Conservation (phyloP, 2,113 vertebrate genomes). For the Gobiocypris rarus region DNA sequence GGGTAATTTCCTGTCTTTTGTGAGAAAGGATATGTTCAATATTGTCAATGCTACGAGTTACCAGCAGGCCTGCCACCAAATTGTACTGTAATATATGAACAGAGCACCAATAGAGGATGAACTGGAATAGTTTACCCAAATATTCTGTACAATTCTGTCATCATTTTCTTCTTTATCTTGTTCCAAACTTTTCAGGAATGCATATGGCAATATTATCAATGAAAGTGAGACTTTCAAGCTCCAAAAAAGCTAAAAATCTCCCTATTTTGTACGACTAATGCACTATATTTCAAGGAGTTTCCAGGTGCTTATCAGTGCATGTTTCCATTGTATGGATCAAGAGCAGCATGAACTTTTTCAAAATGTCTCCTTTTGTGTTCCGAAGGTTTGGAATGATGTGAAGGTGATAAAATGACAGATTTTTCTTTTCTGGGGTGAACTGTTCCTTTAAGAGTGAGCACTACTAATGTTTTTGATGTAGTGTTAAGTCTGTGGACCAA, state of each 20-base stretch:
- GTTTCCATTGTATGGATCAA: background rate
- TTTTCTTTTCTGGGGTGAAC: background rate
- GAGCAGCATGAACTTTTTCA: background rate
- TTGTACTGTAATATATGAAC: conserved; percentile 61
- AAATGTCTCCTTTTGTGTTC: background rate
- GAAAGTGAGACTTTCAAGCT: background rate
- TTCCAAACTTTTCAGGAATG: background rate
- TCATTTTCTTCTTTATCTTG: background rate
- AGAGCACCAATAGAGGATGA: background rate
- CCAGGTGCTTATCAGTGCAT: background rate
- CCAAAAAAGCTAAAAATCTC: background rate
- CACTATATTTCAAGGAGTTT: background rate
- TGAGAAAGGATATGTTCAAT: conserved; percentile 89
- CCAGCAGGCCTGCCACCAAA: conserved; percentile 86
- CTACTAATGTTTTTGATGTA: background rate
- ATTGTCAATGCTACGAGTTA: conserved; percentile 87
- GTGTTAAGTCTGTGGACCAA: background rate
- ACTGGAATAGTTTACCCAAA: background rate
- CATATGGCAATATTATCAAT: background rate
- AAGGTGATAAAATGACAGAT: background rate
- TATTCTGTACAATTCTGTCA: background rate
- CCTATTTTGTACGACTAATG: background rate
- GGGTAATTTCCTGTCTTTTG: conserved; percentile 86
- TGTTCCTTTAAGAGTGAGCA: background rate
- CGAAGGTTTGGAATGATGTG: background rate